Conservation (phyloP, 2,113 vertebrate genomes). For the Nothocercus nigrocapillus region DNA sequence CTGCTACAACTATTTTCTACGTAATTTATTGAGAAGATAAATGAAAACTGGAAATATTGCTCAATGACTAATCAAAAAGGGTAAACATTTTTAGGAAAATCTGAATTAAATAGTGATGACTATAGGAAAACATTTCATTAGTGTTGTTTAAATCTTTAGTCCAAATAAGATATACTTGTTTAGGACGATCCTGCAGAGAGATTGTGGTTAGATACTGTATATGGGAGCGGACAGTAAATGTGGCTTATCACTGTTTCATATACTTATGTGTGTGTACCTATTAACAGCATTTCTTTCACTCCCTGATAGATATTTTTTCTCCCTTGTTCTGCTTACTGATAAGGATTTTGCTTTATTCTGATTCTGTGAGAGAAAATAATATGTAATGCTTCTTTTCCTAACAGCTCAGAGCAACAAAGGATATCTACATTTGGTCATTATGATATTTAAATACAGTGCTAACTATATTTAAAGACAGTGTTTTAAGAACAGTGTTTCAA, state of each 20-base stretch:
- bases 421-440: not conserved
- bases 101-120: not conserved
- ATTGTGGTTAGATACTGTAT: not conserved
- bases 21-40: not conserved
- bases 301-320: not conserved
- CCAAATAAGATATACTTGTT: not conserved
- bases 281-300: not conserved
- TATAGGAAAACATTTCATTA: not conserved
- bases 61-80: not conserved
- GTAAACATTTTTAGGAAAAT: not conserved
- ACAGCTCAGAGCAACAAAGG: not conserved
- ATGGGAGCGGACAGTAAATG: not conserved
- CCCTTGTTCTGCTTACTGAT: not conserved
- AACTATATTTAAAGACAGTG: not conserved
- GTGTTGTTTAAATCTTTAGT: not conserved
- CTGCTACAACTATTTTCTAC: not conserved
- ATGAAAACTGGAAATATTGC: not conserved
- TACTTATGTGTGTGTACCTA: not conserved
- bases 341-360: not conserved
- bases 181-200: not conserved
- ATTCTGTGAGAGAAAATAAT: not conserved
- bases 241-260: not conserved
- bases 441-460: not conserved
- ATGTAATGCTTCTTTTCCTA: not conserved
- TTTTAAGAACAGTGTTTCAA: not conserved